Percentiles rank a stretch among this genome's conserved stretches.
These are phyloP conservation scores for Heliconius erato DNA, from an alignment of 2,888 invertebrate genomes.

Conservation along the genomic window DNA sequence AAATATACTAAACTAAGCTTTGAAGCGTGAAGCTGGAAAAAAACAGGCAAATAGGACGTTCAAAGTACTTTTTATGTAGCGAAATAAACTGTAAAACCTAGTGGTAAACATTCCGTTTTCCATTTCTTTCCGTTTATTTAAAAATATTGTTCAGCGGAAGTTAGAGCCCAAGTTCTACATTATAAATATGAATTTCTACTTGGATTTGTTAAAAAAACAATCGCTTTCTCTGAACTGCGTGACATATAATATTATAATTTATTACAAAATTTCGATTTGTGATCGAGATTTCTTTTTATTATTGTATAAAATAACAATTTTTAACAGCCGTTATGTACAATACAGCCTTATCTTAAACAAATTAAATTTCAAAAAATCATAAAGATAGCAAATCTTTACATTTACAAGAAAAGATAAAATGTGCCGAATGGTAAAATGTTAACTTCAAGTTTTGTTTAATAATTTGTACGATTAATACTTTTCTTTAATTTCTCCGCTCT, in stretches of 20 bases:
- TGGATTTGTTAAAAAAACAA: not conserved
- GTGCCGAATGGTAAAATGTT: not conserved
- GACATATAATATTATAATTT: not conserved
- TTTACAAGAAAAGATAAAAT: not conserved
- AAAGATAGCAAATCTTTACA: not conserved
- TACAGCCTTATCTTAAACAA: constrained; percentile 9
- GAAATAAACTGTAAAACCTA: too few species aligned
- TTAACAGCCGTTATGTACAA: not conserved
- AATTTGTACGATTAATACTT: not conserved
- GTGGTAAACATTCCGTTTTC: too few species aligned
- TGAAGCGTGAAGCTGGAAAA: not conserved
- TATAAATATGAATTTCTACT: too few species aligned
- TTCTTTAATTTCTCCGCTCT: not conserved
- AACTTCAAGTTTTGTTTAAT: not conserved
- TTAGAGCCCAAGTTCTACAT: too few species aligned
- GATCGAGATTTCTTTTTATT: constrained; percentile 6
- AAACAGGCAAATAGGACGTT: too few species aligned
- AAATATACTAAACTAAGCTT: too few species aligned
- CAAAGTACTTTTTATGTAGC: too few species aligned
- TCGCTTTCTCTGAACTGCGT: not conserved
- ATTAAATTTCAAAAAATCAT: not conserved
- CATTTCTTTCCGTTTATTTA: too few species aligned
- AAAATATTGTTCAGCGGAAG: too few species aligned
- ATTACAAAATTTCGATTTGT: not conserved
- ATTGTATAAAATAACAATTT: not conserved